Base-by-base conservation (phyloP, 2,113 vertebrate species). In the Melanotaenia duboulayi region DNA sequence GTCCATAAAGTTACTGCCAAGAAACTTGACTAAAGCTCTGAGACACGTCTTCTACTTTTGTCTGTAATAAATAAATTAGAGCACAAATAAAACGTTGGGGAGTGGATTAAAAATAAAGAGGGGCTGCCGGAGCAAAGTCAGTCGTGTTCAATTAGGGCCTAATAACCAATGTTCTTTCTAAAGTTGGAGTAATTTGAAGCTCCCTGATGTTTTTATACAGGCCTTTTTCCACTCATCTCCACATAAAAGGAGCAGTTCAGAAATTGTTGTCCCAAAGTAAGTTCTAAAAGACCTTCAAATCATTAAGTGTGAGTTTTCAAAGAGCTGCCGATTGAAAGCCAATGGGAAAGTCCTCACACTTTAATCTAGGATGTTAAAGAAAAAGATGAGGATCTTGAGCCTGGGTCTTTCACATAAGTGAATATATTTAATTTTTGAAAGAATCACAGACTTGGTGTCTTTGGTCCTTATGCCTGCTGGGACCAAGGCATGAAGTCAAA, bases 371-470 rank as follows among this genome's bases (percentile, higher is more conserved):
- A 86, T 83, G 89, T 92, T 91, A 86, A 92, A 93, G 90, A 90
- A 91, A 91, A 91, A 92, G 87, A 91, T 84, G 89, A 90, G 89
- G 89, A 92, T 92, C 91, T 92, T 89, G 87, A 91, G 91, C 81
- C 76, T 73, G 82, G 88, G 89, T 91, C 91, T 92, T 91, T 91
- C 90, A 89, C 89, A 93, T 92, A 94, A 94, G 90, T 94, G 92
- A 93, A 93, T 93, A 93, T 93, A 91, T 94, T 93, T 91, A 91
- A 91, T 93, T 89, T 93, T 93, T 92, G 89, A 92, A 93, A 93
- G 91, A 94, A 94, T 92, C 92, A 91, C 90, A 93, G 91, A 92
- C 74, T 89, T 87, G 80, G 78, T 80, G 89, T 92, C 93, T 94
- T 94, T 93, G 92, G 93, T 94, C 92, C 90, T 93, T 65, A 58